Conservation (phyloP, 2,888 invertebrate genomes). For the Megamerina dolium region DNA sequence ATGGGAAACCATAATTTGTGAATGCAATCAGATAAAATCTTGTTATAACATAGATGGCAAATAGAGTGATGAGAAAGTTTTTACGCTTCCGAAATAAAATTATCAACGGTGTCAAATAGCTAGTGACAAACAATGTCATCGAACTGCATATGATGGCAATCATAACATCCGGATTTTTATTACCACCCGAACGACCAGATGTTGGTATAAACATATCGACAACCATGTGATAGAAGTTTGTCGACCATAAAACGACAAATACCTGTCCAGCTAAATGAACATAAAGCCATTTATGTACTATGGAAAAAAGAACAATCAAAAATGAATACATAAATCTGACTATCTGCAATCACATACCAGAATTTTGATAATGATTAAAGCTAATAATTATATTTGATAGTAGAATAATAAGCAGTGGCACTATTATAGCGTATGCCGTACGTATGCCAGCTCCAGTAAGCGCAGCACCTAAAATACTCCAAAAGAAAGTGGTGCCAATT, state of each 20-base stretch:
- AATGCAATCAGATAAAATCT: conserved; percentile 37
- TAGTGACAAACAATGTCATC: conserved; percentile 45
- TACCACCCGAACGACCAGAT: conserved; percentile 49
- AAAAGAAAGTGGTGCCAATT: conserved; percentile 35
- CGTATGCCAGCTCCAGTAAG: conserved; percentile 33
- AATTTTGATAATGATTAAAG: conserved; percentile 30
- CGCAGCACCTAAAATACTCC: conserved; percentile 32
- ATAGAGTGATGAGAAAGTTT: conserved; percentile 29
- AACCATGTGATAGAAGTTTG: conserved; percentile 33
- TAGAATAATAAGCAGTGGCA: conserved; percentile 30
- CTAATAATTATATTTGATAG: conserved; percentile 29
- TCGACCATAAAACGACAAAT: conserved; percentile 33
- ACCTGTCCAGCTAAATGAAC: conserved; percentile 34
- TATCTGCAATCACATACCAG: conserved; percentile 24
- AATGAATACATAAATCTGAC: not conserved
- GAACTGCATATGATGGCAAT: conserved; percentile 45
- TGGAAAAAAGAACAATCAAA: not conserved
- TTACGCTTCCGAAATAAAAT: conserved; percentile 33
- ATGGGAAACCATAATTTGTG: conserved; percentile 54
- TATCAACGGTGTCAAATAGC: conserved; percentile 41
- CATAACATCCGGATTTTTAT: conserved; percentile 50
- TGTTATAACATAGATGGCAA: conserved; percentile 32
- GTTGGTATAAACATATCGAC: conserved; percentile 47
- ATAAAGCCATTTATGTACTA: conserved; percentile 37
- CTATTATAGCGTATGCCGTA: conserved; percentile 32